Base-by-base conservation (phyloP, 2,113 vertebrate species). In the Dolichotis patagonum region DNA sequence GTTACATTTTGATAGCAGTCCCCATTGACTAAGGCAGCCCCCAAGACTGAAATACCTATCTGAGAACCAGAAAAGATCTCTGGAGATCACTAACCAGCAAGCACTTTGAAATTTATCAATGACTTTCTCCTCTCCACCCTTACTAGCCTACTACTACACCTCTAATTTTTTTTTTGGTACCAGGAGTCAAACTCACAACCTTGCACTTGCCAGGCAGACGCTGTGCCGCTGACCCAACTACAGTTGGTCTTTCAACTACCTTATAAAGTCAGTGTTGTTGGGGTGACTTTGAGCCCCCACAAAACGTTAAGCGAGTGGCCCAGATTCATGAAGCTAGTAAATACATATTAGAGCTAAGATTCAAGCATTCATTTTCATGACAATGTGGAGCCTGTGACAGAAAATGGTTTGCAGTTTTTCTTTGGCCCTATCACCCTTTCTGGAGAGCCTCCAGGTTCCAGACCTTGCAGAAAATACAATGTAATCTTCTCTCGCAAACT, bases 401-500 rank as follows among this genome's bases (percentile, higher is more conserved):
- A 92, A 91, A 43, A 62, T 73, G n/a, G 4, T 94, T 95, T 90
- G 69, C 90, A 88, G 43, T 83, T 90, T 93, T 94, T 95, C 86
- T 94, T 69, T 93, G 52, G 71, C 14, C 89, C 80, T 65, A 35
- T 94, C 75, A 60, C 49, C 35, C 71, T 80, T 88, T 86, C 94
- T 82, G 46, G 28, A 26, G 24, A 90, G 16, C 12, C 7, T 12
- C 3, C 81, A 35, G 85, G 65, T 30, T 71, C 20, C 14, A 14
- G 65, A 83, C 54, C 56, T 96, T 54, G 67, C 73, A 97, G 94
- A 97, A 84, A 35, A 85, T 52, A 88, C 96, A 81, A 43, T 71
- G 87, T 93, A 73, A 78, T 75, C 85, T 96, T 95, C 19, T 82
- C 89, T 97, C 91, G 93, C 89, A 98, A 97, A 93, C 49, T 38